A percentile compares a stretch with the other conserved stretches of the same genome.
Conservation (phyloP, 2,888 invertebrate genomes). For the Coelogynopora nodosa region DNA sequence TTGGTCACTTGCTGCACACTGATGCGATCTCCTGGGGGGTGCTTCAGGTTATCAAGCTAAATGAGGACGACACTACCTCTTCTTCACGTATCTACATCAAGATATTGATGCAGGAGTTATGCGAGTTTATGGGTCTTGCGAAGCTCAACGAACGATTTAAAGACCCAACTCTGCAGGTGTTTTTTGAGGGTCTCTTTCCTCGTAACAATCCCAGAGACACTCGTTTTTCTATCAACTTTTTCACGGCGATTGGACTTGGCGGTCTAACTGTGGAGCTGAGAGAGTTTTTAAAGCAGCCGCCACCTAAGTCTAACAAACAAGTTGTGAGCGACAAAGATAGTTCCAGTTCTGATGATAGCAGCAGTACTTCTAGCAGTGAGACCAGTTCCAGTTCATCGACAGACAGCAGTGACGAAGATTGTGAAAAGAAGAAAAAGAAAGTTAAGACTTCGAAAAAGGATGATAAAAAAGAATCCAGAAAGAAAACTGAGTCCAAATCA, state of each 20-base stretch:
- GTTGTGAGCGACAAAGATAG: background rate
- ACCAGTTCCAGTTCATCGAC: background rate
- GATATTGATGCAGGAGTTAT: slow-evolving; percentile 85
- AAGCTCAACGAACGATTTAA: slow-evolving; percentile 84
- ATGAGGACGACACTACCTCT: slow-evolving; percentile 94
- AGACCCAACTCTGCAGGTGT: slow-evolving; percentile 80
- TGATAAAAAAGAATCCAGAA: background rate
- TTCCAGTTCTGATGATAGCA: background rate
- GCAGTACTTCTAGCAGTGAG: background rate
- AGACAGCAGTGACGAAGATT: background rate
- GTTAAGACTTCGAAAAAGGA: background rate
- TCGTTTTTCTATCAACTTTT: slow-evolving; percentile 93
- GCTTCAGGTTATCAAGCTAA: slow-evolving; percentile 78
- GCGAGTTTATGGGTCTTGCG: slow-evolving; percentile 88
- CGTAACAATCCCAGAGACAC: slow-evolving; percentile 92
- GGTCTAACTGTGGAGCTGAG: slow-evolving; percentile 70
- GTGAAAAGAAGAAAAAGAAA: background rate
- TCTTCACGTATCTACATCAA: slow-evolving; percentile 95
- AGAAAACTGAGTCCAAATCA: background rate
- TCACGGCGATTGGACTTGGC: slow-evolving; percentile 91
- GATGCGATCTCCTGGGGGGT: slow-evolving; percentile 90
- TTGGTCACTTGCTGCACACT: slow-evolving; percentile 88
- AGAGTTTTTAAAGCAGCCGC: slow-evolving; percentile 38
- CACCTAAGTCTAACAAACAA: background rate
- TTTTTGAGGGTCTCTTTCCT: slow-evolving; percentile 87